phyloP scores from a whole-genome alignment of 2,888 invertebrate genomes.

The Troglohyphantes excavatus region DNA sequence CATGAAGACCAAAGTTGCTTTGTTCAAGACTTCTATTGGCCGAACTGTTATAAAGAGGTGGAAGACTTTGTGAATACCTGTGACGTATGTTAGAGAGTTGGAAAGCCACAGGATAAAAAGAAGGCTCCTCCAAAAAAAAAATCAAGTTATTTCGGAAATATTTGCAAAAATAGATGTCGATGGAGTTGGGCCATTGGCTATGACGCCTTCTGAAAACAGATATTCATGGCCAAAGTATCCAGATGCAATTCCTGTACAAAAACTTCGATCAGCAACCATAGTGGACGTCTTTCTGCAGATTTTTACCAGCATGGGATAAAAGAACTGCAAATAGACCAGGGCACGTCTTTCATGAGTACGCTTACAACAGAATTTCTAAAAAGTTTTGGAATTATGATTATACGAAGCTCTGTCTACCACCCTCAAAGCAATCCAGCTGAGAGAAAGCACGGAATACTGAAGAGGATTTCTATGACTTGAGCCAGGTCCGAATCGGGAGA shows the following conservation, averaged over 20 bases:
- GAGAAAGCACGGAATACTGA: slow-evolving; percentile 13
- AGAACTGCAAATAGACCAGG: slow-evolving; percentile 44
- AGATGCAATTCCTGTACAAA: slow-evolving; percentile 20
- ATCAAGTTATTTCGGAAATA: not conserved
- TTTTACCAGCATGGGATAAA: slow-evolving; percentile 21
- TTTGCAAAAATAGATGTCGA: slow-evolving; percentile 17
- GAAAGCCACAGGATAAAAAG: slow-evolving; percentile 18
- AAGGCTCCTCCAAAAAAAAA: slow-evolving; percentile 29
- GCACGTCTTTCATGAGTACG: slow-evolving; percentile 29
- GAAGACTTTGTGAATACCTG: slow-evolving; percentile 25
- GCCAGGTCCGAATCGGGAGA: slow-evolving; percentile 16
- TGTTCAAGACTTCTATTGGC: slow-evolving; percentile 26
- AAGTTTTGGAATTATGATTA: not conserved
- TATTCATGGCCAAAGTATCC: slow-evolving; percentile 31
- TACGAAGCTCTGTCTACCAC: slow-evolving; percentile 8
- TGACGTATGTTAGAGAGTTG: slow-evolving; percentile 26
- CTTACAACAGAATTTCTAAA: not conserved
- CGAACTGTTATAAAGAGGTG: slow-evolving; percentile 25
- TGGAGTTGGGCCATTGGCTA: slow-evolving; percentile 14
- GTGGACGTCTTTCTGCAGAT: slow-evolving; percentile 18
- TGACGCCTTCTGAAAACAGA: slow-evolving; percentile 3
- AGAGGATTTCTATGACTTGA: slow-evolving; percentile 39
- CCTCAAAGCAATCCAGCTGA: slow-evolving; percentile 44
- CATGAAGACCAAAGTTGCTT: slow-evolving; percentile 43
- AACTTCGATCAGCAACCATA: slow-evolving; percentile 6